Base-by-base conservation (phyloP, 2,888 invertebrate genomes). In the Onthophagus sagittarius region DNA sequence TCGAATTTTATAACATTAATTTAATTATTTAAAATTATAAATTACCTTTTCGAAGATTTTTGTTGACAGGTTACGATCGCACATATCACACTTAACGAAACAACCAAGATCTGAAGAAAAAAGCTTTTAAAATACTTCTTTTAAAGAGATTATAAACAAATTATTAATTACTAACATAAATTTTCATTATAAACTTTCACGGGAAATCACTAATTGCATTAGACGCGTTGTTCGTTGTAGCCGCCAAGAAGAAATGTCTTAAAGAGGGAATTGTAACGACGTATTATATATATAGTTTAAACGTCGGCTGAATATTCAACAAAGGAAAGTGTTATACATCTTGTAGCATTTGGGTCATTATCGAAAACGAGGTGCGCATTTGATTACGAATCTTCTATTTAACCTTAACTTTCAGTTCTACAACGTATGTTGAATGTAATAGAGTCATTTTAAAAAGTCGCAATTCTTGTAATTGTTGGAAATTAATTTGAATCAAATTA, bases 221-320 rank as follows among this genome's bases (percentile, higher is more conserved):
- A n/a, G 15, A 63, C 7, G 62, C 14, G 15, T 23, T 23, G 31
- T n/a, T n/a, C n/a, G 67, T 67, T 23, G 23, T 67, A 13, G n/a
- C 67, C 6, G 31, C n/a, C 15, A 31, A 31, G n/a, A 32, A 6
- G 15, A 67, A 67, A 23, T 67, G 67, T 31, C 31, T n/a, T n/a
- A 23, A 67, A 67, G 67, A 67, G 15, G 32, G 31, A 23, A 31
- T 23, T n/a, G 32, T 32, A 64, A 15, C 67, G 67, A n/a, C 23
- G n/a, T 11, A 9, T 53, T n/a, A 32, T 67, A 67, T 67, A 67
- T 67, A 67, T 67, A 67, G 67, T 67, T 67, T 67, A 67, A 23
- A 67, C 67, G 67, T 23, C n/a, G 7, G 31, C n/a, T 15, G 67
- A 67, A 67, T 67, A 67, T 15, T 67, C 32, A 15, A 67, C n/a